Evolutionary conservation across 64 coral and sea anemone genomes (phyloP).

Genomic region (Dendronephthya gigantea): DNA sequence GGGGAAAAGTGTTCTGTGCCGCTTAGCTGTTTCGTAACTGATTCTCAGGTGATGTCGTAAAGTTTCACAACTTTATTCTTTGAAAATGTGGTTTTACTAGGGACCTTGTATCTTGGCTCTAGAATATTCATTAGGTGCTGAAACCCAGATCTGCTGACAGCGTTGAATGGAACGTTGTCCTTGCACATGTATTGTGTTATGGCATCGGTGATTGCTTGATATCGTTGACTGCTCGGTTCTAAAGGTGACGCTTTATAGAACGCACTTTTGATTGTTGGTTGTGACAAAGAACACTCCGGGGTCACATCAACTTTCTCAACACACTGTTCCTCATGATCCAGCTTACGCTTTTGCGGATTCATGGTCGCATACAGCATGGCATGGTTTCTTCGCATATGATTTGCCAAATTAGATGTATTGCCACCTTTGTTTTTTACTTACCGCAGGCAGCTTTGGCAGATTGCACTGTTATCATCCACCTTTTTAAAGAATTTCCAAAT

Average conservation of each 20-base stretch:
- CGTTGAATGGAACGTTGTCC: conserved; percentile 1
- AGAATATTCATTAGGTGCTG: neutral
- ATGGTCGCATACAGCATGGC: neutral
- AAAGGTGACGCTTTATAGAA: neutral
- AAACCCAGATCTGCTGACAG: neutral
- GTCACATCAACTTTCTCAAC: neutral
- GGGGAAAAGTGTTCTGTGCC: neutral
- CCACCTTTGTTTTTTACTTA: neutral
- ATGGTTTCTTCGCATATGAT: neutral
- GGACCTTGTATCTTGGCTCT: neutral
- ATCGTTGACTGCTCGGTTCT: neutral
- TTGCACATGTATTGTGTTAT: neutral
- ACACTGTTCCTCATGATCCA: neutral
- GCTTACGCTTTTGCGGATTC: neutral
- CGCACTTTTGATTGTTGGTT: neutral
- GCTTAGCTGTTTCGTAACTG: neutral
- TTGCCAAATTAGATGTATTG: conserved; percentile 9
- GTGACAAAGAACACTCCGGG: neutral
- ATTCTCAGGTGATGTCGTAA: neutral
- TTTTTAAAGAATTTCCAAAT: conserved; percentile 18
- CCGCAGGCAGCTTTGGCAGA: neutral
- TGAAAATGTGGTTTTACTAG: neutral
- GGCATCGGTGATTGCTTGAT: conserved; percentile 3
- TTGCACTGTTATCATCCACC: neutral
- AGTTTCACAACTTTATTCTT: conserved; percentile 11